These are phyloP conservation scores for Leptinotarsa defecta DNA, from an alignment of 1,140 invertebrate species.

Conservation along the genomic window DNA sequence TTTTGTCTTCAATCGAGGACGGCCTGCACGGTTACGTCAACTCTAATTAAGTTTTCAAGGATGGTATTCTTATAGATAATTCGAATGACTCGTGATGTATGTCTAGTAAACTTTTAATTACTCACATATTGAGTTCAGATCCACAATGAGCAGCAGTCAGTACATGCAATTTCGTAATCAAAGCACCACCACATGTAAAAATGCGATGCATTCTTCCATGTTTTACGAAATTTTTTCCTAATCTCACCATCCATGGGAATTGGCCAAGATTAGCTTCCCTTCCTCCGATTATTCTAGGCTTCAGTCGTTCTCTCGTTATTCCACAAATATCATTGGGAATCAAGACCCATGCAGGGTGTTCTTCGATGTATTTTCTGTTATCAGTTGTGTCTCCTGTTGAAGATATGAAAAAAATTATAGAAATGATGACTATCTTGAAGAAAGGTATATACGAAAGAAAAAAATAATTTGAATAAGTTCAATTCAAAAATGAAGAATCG, in stretches of 20 bases:
- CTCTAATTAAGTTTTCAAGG: too few species aligned
- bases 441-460: too few species aligned
- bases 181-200: slow-evolving; percentile 67
- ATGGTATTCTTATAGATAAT: too few species aligned
- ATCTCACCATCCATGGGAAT: slow-evolving; percentile 62
- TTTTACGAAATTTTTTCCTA: slow-evolving; percentile 63
- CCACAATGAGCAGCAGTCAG: slow-evolving; percentile 72
- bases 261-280: slow-evolving; percentile 56
- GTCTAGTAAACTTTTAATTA: neutral
- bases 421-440: too few species aligned
- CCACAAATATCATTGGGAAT: slow-evolving; percentile 5
- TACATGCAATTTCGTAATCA: slow-evolving; percentile 65
- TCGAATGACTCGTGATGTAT: too few species aligned
- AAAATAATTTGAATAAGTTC: too few species aligned
- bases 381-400: too few species aligned
- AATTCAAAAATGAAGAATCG: too few species aligned
- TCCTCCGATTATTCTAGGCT: slow-evolving; percentile 56
- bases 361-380: neutral
- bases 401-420: too few species aligned
- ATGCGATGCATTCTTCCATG: slow-evolving; percentile 34
- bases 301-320: slow-evolving; percentile 11
- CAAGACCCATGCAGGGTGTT: neutral
- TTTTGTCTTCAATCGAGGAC: too few species aligned
- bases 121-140: neutral
- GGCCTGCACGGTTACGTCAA: too few species aligned